Base-by-base conservation (phyloP, 1,140 invertebrate genomes). In the Drosophila funebris region DNA sequence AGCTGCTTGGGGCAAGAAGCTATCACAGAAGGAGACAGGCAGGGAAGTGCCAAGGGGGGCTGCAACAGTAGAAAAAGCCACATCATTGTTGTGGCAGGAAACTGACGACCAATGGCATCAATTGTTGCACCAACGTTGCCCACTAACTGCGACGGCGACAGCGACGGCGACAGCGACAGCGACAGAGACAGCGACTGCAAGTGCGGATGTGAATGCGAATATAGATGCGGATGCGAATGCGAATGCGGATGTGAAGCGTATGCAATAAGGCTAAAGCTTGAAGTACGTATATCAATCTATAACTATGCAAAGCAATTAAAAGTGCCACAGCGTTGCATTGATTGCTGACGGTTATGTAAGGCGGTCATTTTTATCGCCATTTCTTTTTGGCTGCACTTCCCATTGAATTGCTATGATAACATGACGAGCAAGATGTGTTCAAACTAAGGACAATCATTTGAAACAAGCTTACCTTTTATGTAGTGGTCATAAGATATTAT, bases 221-320 rank as follows among this genome's bases (percentile, higher is more conserved):
- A 20, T n/a, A 29, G 33, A n/a, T 39, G 48, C 48, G 16, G 24
- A 27, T 29, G 46, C 13, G 37, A 18, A 14, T 37, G 29, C 22
- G 41, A 33, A 29, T 46, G 41, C 37, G 13, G 31, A 33, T 56
- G 24, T 27, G 39, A 46, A 44, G 39, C 57, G 39, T 57, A 24
- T 31, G 24, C 56, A 66, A 60, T 58, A 67, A 67, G 44, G 18
- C 48, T 22, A 29, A 37, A 53, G 18, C 14, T 4, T 61, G 14
- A n/a, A 53, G 6, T 14, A 9, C 24, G 1, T 60, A 54, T 14
- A 20, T n/a, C 36, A 27, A 41, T 44, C 22, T 48, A 48, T 43
- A 50, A 27, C 68, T 75, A 72, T 75, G 73, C 73, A 72, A 72
- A 61, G 73, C 73, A 75, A 75, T 75, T 75, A 75, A 72, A 75